phyloP scores from a whole-genome alignment of 2,113 vertebrate genomes.

The Okapia johnstoni region DNA sequence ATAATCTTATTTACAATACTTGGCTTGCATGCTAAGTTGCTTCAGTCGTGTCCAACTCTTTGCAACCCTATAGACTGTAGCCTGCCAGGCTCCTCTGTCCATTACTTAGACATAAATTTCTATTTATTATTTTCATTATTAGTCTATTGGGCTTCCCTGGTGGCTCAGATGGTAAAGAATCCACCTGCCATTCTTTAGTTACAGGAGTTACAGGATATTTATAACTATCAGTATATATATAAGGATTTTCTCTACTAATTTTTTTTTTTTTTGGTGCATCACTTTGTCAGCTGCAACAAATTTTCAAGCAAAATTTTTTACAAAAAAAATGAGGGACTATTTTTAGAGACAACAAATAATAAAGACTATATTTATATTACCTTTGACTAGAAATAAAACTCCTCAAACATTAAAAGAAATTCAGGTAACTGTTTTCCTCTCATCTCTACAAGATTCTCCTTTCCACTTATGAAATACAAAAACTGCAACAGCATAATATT shows the following conservation, averaged over 20 bases:
- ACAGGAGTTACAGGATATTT: neutral
- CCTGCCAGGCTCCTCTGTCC: neutral
- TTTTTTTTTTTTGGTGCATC: neutral
- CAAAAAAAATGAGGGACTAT: neutral
- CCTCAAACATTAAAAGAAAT: neutral
- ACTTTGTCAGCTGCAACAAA: neutral
- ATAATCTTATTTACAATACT: neutral
- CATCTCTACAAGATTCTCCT: neutral
- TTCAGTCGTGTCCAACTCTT: neutral
- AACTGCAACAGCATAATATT: neutral
- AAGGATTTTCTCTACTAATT: neutral
- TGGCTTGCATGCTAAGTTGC: neutral
- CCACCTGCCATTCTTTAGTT: neutral
- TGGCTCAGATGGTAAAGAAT: neutral
- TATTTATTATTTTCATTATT: neutral
- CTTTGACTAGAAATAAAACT: neutral
- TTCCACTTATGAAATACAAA: neutral
- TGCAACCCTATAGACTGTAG: neutral
- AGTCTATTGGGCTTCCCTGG: neutral
- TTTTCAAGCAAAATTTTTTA: neutral
- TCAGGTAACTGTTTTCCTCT: neutral
- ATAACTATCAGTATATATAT: neutral
- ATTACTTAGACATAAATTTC: neutral
- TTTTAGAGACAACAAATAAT: neutral
- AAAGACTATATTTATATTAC: neutral